Base-by-base conservation (phyloP, 2,113 vertebrate genomes). In the Origma solitaria region DNA sequence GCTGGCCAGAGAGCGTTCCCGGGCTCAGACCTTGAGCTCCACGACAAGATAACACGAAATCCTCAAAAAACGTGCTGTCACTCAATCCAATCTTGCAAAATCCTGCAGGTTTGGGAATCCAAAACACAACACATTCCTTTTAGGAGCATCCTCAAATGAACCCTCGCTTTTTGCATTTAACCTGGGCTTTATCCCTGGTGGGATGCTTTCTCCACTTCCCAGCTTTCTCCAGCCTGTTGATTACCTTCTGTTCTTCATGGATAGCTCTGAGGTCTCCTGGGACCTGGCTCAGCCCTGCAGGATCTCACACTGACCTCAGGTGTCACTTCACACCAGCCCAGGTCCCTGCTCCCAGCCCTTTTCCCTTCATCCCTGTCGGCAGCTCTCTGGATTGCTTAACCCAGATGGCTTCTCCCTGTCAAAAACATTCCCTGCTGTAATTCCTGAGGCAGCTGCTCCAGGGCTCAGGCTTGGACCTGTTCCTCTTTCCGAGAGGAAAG, bases 351-450 rank as follows among this genome's bases (percentile, higher is more conserved):
- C 40, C 11, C 3, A 84, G 31, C 72, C 61, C 27, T 88, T 76
- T 91, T 37, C 37, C 56, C 54, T 80, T 88, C 85, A 68, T 53
- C 92, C 88, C 96, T 86, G 76, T 80, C 79, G 54, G 68, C 92
- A 96, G 81, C 86, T 66, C 49, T 85, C 75, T 28, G 45, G 82
- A 47, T 92, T 92, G 92, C 87, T 86, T 66, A 77, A 94, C 60
- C 75, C 97, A 97, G 95, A 92, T 92, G 96, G 85, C 56, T 87
- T 96, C 86, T 57, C 88, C 54, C 90, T 94, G 92, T 97, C 94
- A 95, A 73, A 96, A 94, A 16, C 82, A 90, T 66, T 68, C 75
- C 90, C 89, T 89, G 73, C 53, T 79, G 44, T 13, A 90, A 69
- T 40, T 80, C 79, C 81, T 76, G 45, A 93, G 77, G 70, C 95